Percentiles rank a stretch among this genome's conserved stretches.
Conservation (phyloP, 1,140 invertebrate genomes). For the Panulirus ornatus region DNA sequence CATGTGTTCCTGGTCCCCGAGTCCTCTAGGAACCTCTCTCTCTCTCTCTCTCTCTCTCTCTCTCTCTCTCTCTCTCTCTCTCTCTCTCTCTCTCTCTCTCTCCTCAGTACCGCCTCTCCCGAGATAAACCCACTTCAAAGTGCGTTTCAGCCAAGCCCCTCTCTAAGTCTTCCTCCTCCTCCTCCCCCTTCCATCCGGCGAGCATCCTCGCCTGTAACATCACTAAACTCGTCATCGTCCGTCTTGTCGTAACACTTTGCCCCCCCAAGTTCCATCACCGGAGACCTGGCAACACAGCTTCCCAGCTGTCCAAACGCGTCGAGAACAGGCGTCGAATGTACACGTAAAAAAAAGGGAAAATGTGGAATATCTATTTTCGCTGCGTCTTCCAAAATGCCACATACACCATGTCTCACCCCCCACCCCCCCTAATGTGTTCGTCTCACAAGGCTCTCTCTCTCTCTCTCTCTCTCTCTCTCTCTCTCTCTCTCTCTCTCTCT, state of each 20-base stretch:
- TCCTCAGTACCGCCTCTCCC: not conserved
- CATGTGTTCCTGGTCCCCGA: too few relatives aligned
- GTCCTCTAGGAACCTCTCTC: too few relatives aligned
- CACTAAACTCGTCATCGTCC: not conserved
- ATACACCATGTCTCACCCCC: not conserved
- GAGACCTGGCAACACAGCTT: not conserved
- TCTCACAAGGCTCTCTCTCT: not conserved
- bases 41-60: conserved; percentile 45
- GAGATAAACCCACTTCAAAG: not conserved
- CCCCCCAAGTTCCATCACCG: not conserved
- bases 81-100: conserved; percentile 27
- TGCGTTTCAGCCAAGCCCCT: not conserved
- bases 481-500: not conserved
- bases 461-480: not conserved
- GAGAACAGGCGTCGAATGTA: too few relatives aligned
- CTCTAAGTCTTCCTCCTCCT: not conserved
- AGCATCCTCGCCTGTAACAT: too few relatives aligned
- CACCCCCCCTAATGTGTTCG: not conserved
- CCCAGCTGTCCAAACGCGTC: not conserved
- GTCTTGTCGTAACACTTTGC: not conserved
- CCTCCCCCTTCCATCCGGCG: too few relatives aligned
- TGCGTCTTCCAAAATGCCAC: not conserved
- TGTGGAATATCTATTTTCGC: too few relatives aligned
- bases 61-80: conserved; percentile 4
- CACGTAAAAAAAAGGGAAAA: too few relatives aligned